Conservation (phyloP, 64 coral and sea anemone genomes). For the Stichodactyla mertensii region DNA sequence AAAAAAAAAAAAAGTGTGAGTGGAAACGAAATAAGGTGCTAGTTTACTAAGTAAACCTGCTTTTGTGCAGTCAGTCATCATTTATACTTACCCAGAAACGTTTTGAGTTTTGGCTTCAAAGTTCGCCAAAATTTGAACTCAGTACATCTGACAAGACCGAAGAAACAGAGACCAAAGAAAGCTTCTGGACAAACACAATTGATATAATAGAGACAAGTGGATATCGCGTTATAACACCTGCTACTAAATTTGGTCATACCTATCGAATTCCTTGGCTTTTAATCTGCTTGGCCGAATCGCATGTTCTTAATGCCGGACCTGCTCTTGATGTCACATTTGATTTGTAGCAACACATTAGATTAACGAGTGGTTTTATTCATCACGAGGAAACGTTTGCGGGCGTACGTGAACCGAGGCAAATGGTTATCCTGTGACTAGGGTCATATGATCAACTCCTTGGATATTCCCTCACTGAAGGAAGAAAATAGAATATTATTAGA, state of each 20-base stretch:
- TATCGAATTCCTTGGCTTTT: neutral
- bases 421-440: neutral
- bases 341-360: neutral
- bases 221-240: neutral
- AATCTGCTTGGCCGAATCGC: neutral
- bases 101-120: neutral
- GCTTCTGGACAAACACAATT: neutral
- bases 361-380: constrained; percentile 1
- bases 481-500: too few relatives aligned
- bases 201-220: neutral
- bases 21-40: neutral
- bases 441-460: neutral
- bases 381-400: neutral
- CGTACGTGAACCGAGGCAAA: neutral
- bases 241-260: neutral
- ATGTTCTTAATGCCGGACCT: neutral
- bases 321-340: neutral
- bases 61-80: neutral
- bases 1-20: neutral
- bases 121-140: neutral
- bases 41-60: neutral
- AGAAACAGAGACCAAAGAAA: neutral
- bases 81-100: neutral
- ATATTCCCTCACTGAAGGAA: too few relatives aligned
- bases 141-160: neutral